Evolutionary conservation across 1,140 invertebrate genomes (phyloP).

Genomic region (Parapsyche elsis): DNA sequence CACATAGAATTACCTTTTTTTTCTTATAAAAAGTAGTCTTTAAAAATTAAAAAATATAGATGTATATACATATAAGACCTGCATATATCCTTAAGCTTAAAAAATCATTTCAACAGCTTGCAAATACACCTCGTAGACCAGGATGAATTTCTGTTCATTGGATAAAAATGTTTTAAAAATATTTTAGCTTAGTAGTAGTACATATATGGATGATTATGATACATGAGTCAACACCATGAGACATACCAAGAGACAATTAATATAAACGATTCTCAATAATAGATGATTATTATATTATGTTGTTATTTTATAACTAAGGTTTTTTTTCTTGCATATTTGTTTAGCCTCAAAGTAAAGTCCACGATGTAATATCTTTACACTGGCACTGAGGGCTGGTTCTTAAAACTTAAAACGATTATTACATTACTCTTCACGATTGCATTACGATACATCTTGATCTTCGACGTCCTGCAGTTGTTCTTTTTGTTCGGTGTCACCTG

Average conservation of each 20-base stretch:
- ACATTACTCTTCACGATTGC: slow-evolving; percentile 40
- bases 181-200: slow-evolving; percentile 32
- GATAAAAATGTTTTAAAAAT: slow-evolving; percentile 33
- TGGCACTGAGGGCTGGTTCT: slow-evolving; percentile 57
- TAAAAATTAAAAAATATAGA: slow-evolving; percentile 21
- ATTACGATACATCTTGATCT: slow-evolving; percentile 94
- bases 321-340: slow-evolving; percentile 50
- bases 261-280: slow-evolving; percentile 48
- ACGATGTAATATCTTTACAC: slow-evolving; percentile 57
- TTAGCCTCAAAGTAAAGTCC: slow-evolving; percentile 56
- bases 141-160: slow-evolving; percentile 7
- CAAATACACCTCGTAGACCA: slow-evolving; percentile 22
- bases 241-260: slow-evolving; percentile 53
- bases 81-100: slow-evolving; percentile 28
- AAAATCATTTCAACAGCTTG: slow-evolving; percentile 5
- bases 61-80: slow-evolving; percentile 20
- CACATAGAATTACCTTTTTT: background rate
- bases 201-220: slow-evolving; percentile 33
- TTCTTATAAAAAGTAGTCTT: slow-evolving; percentile 21
- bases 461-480: slow-evolving; percentile 91
- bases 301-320: slow-evolving; percentile 52
- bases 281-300: slow-evolving; percentile 51
- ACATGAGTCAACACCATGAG: slow-evolving; percentile 43
- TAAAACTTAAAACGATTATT: slow-evolving; percentile 54
- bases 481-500: slow-evolving; percentile 88